Percentiles rank a stretch among this genome's conserved stretches.
phyloP scores from a whole-genome alignment of 2,797 vertebrate genomes.

The Xenentodon cancila region DNA sequence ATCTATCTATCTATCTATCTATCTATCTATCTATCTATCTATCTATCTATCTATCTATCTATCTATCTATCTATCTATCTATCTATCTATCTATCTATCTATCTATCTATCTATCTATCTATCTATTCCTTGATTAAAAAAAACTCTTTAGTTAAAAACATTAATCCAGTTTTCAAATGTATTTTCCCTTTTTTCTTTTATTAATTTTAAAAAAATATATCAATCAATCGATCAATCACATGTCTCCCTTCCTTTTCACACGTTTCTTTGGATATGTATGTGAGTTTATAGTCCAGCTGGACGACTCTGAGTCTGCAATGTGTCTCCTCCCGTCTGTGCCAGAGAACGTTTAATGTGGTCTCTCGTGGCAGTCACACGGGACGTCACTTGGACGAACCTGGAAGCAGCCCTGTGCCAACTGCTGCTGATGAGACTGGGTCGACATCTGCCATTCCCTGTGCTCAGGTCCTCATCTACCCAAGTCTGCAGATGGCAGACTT shows the following conservation, averaged over 20 bases:
- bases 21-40: no score
- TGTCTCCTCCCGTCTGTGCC: slow-evolving; percentile 85
- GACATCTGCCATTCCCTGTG: slow-evolving; percentile 82
- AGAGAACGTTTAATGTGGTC: slow-evolving; percentile 81
- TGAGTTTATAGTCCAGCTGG: slow-evolving; percentile 75
- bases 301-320: slow-evolving; percentile 81
- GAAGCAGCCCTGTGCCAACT: slow-evolving; percentile 80
- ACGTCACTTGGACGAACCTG: slow-evolving; percentile 85
- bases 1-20: no score
- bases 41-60: no score
- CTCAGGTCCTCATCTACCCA: slow-evolving; percentile 88
- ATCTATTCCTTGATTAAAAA: neutral
- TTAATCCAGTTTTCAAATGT: neutral
- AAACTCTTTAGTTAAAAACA: neutral
- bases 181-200: no score
- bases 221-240: slow-evolving; percentile 29
- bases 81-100: no score
- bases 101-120: no score
- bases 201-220: neutral
- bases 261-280: slow-evolving; percentile 78
- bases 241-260: slow-evolving; percentile 26
- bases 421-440: slow-evolving; percentile 63
- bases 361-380: slow-evolving; percentile 83
- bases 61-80: no score
- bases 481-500: slow-evolving; percentile 83